These are phyloP conservation scores for Tetragonula carbonaria DNA, from an alignment of 2,888 invertebrate genomes.

Conservation along the genomic window DNA sequence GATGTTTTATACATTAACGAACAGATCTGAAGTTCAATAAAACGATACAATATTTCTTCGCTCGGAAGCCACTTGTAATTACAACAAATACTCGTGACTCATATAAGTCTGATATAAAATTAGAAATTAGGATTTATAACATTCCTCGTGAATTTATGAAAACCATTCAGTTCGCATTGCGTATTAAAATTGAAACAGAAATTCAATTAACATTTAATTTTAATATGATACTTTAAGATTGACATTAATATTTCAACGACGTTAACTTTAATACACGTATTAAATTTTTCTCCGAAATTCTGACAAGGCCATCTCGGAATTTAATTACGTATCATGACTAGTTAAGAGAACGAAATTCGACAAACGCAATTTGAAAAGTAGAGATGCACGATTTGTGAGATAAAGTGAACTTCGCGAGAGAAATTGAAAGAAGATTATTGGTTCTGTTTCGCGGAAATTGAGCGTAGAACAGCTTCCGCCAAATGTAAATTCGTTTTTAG, in stretches of 20 bases:
- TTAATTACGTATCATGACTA: neutral
- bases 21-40: neutral
- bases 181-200: neutral
- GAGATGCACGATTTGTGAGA: no score
- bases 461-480: neutral
- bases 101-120: neutral
- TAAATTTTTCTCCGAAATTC: neutral
- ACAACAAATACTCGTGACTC: no score
- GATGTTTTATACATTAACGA: neutral
- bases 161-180: neutral
- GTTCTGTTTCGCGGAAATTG: neutral
- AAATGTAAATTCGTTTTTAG: constrained; percentile 21
- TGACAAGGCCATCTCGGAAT: neutral
- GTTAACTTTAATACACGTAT: no score
- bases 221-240: no score
- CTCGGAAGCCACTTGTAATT: neutral
- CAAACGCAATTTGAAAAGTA: neutral
- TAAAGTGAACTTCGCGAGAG: neutral
- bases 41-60: neutral
- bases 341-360: neutral
- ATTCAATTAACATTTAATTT: no score
- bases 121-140: neutral
- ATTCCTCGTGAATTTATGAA: neutral
- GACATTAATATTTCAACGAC: no score
- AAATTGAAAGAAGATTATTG: neutral